Conservation (phyloP, 1,140 invertebrate species). For the Achroia grisella region DNA sequence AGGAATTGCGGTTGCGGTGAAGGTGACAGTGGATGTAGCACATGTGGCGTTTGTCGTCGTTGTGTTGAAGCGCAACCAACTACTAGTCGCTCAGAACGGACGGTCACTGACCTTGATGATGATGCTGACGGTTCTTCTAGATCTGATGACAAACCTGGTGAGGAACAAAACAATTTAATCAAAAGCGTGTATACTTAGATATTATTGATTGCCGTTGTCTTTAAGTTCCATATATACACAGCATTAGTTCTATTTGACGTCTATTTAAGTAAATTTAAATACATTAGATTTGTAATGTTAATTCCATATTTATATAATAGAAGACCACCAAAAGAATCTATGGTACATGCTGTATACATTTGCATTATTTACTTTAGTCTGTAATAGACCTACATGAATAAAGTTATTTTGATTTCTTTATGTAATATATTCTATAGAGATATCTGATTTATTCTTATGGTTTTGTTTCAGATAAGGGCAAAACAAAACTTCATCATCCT, state of each 20-base stretch:
- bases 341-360: too few relatives aligned
- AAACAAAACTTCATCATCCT: constrained; percentile 15
- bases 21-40: constrained; percentile 93
- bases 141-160: constrained; percentile 17
- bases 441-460: too few relatives aligned
- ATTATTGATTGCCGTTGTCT: background rate
- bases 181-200: background rate
- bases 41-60: constrained; percentile 92
- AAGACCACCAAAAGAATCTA: too few relatives aligned
- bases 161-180: constrained; percentile 1
- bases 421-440: too few relatives aligned
- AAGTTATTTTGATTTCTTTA: too few relatives aligned
- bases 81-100: constrained; percentile 7
- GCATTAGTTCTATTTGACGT: too few relatives aligned
- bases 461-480: constrained; percentile 21
- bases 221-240: too few relatives aligned
- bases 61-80: constrained; percentile 84
- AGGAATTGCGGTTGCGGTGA: constrained; percentile 96
- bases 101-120: constrained; percentile 20
- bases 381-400: too few relatives aligned
- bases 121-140: constrained; percentile 19
- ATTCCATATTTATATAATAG: too few relatives aligned
- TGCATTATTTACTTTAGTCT: too few relatives aligned
- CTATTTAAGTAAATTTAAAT: too few relatives aligned
- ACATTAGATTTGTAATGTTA: too few relatives aligned